Conservation (phyloP, 2,888 invertebrate genomes). For the Pristionchus entomophagus region DNA sequence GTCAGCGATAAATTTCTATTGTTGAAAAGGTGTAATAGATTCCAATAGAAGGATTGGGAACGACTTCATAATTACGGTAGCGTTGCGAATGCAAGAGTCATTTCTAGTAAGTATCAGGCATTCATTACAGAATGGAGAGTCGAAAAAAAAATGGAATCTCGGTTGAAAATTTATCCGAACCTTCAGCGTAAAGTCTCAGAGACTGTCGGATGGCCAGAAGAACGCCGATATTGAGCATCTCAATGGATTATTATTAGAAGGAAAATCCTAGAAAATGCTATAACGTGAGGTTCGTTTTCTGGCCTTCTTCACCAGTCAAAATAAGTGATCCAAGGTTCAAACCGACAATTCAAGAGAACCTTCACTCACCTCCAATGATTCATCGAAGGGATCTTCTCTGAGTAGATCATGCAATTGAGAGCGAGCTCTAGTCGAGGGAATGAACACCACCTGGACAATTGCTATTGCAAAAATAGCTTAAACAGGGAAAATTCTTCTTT, state of each 20-base stretch:
- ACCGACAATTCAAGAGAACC: too few species aligned
- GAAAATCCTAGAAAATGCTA: background rate
- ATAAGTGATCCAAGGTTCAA: background rate
- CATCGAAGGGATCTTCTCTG: constrained; percentile 20
- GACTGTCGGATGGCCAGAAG: background rate
- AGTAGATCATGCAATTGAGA: background rate
- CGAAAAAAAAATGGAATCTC: background rate
- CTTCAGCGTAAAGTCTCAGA: background rate
- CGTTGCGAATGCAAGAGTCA: too few species aligned
- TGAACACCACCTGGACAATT: background rate
- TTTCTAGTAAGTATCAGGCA: too few species aligned
- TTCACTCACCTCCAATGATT: background rate
- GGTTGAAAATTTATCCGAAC: background rate
- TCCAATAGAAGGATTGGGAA: too few species aligned
- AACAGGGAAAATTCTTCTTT: too few species aligned
- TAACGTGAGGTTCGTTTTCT: too few species aligned
- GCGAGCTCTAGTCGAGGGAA: background rate
- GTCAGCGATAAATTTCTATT: too few species aligned
- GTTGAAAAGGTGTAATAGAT: too few species aligned
- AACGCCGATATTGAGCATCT: constrained; percentile 30
- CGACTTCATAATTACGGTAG: too few species aligned
- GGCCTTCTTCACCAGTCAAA: too few species aligned
- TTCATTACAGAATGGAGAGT: too few species aligned
- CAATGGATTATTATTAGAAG: background rate
- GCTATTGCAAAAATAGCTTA: too few species aligned